Conservation (phyloP, 2,113 vertebrate genomes). For the Oceanodroma tethys region DNA sequence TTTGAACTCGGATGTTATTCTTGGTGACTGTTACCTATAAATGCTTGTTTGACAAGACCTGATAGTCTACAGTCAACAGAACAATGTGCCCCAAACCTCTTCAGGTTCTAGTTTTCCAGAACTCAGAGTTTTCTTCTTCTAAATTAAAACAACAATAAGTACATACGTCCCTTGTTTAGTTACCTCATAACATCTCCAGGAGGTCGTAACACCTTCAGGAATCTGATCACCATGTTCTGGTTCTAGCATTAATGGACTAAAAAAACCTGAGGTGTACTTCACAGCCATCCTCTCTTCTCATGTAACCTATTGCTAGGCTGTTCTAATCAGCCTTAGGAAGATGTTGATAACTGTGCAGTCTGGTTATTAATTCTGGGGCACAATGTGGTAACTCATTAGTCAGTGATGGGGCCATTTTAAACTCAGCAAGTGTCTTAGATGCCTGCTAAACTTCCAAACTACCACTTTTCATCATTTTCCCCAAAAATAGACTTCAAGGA, state of each 20-base stretch:
- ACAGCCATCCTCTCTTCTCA: background rate
- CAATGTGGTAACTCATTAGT: slow-evolving; percentile 57
- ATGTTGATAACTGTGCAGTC: background rate
- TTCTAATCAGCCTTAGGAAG: slow-evolving; percentile 12
- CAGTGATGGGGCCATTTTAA: background rate
- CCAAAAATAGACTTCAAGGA: slow-evolving; percentile 7
- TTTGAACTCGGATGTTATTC: background rate
- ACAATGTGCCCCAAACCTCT: background rate
- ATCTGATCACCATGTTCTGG: background rate
- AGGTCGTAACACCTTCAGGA: background rate
- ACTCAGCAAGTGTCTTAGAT: slow-evolving; percentile 23
- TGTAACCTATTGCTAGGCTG: background rate
- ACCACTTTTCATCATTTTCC: slow-evolving; percentile 8
- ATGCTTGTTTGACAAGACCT: background rate
- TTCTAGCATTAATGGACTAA: background rate
- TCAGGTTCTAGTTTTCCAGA: background rate
- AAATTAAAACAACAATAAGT: background rate
- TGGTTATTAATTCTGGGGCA: slow-evolving; percentile 31
- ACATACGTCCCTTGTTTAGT: background rate
- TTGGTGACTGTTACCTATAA: background rate
- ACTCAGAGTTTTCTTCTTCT: background rate
- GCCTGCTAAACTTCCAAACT: slow-evolving; percentile 19
- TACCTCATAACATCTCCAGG: background rate
- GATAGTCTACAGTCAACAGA: background rate
- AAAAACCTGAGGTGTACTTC: background rate